phyloP scores from a whole-genome alignment of 53 echinoderm and acorn worm genomes.

The Zoroaster sp. region DNA sequence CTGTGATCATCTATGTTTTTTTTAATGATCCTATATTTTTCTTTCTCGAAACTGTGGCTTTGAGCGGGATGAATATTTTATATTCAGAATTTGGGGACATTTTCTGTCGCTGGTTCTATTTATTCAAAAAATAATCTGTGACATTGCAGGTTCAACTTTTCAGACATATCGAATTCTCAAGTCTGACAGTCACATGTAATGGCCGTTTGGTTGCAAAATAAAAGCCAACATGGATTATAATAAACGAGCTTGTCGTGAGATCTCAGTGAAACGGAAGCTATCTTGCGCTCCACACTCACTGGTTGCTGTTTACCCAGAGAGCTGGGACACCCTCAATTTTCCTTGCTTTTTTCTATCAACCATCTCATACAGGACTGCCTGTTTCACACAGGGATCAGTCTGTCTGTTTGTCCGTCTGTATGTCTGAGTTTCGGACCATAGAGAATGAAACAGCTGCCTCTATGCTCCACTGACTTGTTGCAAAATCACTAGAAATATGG shows the following conservation, averaged over 20 bases:
- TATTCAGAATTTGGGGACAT: too few species aligned
- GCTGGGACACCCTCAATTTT: not conserved
- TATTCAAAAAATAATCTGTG: too few species aligned
- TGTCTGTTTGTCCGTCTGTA: not conserved
- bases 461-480: not conserved
- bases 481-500: not conserved
- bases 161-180: too few species aligned
- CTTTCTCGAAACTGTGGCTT: too few species aligned
- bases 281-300: not conserved
- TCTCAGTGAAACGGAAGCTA: not conserved
- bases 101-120: too few species aligned
- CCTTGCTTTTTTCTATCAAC: not conserved
- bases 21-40: too few species aligned
- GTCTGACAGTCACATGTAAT: too few species aligned
- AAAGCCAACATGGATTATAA: not conserved
- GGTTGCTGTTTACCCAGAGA: constrained; percentile 37
- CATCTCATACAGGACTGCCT: not conserved
- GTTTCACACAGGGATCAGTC: not conserved
- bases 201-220: constrained; percentile 9
- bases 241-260: not conserved
- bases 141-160: too few species aligned
- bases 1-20: too few species aligned
- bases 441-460: too few species aligned
- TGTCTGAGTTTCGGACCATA: not conserved
- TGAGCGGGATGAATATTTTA: too few species aligned